These are phyloP conservation scores for Simalia tracyae DNA, from an alignment of 2,797 vertebrate genomes.

Conservation along the genomic window DNA sequence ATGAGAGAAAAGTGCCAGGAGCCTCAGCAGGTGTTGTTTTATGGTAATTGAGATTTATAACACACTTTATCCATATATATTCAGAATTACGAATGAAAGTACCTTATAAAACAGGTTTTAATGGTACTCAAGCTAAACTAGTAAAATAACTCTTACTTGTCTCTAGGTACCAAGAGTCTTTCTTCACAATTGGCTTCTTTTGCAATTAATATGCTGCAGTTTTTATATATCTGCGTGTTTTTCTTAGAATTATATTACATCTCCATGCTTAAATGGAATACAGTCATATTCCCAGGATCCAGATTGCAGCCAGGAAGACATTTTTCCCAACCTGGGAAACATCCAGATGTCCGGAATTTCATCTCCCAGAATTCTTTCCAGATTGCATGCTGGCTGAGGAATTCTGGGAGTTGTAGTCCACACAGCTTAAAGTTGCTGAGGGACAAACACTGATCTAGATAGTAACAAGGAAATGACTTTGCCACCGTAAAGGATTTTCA, in stretches of 20 bases:
- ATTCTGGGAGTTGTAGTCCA: not conserved
- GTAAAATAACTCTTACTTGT: not conserved
- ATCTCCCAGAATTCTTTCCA: not conserved
- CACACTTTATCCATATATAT: constrained; percentile 7
- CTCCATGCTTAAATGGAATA: not conserved
- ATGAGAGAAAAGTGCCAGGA: not conserved
- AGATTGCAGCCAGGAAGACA: not conserved
- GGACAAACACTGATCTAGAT: too few species aligned
- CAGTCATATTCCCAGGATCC: not conserved
- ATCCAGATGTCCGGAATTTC: not conserved
- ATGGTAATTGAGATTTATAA: constrained; percentile 27
- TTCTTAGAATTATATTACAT: not conserved
- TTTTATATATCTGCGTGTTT: not conserved
- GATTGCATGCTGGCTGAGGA: not conserved
- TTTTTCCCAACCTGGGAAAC: not conserved
- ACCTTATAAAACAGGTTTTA: not conserved
- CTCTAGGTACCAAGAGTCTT: not conserved
- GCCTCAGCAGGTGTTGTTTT: constrained; percentile 2
- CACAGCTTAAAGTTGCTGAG: not conserved
- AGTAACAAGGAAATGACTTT: not conserved
- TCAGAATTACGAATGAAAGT: not conserved
- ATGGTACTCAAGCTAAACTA: not conserved
- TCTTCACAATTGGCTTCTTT: constrained; percentile 1
- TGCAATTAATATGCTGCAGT: not conserved
- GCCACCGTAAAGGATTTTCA: not conserved